A percentile compares a stretch with the other conserved stretches of the same genome.
Conservation (phyloP, 2,797 vertebrate species). For the Salmo trutta region DNA sequence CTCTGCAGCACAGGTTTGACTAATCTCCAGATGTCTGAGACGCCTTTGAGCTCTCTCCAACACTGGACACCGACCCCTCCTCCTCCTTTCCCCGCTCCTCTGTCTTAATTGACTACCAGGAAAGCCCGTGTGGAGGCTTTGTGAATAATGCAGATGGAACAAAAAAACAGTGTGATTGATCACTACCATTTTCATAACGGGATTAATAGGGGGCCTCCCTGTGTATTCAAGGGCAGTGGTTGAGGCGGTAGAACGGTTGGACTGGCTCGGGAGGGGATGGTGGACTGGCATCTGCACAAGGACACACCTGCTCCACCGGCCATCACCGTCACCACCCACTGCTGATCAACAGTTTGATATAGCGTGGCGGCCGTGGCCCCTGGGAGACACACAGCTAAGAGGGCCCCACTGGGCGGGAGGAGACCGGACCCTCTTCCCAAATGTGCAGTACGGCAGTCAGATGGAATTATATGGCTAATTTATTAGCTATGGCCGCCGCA, state of each 20-base stretch:
- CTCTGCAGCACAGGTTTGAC: constrained; percentile 38
- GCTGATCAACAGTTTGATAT: not conserved
- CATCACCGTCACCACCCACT: not conserved
- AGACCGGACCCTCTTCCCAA: not conserved
- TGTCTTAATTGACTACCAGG: constrained; percentile 57
- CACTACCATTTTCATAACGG: constrained; percentile 75
- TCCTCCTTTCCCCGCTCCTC: constrained; percentile 27
- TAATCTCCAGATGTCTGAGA: constrained; percentile 50
- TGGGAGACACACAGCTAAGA: not conserved
- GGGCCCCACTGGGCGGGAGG: not conserved
- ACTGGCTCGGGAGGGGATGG: constrained; percentile 19
- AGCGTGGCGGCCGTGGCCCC: not conserved
- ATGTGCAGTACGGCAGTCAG: not conserved
- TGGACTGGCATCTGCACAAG: constrained; percentile 29
- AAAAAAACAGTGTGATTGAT: constrained; percentile 58
- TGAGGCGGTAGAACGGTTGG: constrained; percentile 44
- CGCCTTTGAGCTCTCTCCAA: constrained; percentile 17
- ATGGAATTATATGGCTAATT: not conserved
- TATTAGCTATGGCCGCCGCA: not conserved
- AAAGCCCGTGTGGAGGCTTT: constrained; percentile 41
- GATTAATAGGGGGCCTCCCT: constrained; percentile 74
- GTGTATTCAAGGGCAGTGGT: constrained; percentile 55
- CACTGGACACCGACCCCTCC: constrained; percentile 8
- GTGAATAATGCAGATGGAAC: constrained; percentile 51
- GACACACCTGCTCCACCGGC: constrained; percentile 62